phyloP scores from a whole-genome alignment of 2,888 invertebrate species.

The Metopia argyrocephala region DNA sequence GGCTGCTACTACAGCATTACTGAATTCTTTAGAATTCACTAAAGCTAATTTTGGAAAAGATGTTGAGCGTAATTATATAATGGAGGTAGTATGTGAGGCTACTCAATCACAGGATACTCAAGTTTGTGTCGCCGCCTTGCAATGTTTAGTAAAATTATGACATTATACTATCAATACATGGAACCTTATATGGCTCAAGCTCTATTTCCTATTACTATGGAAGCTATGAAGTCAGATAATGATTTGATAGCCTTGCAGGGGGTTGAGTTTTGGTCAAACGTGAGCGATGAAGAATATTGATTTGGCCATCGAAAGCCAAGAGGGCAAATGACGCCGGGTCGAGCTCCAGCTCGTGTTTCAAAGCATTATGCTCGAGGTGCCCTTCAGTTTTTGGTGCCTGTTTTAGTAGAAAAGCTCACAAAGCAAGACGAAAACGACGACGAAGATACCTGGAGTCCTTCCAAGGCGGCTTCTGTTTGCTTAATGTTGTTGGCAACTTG shows the following conservation, averaged over 20 bases:
- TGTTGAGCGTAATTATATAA: slow-evolving; percentile 98
- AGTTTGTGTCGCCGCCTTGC: slow-evolving; percentile 97
- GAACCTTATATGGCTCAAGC: slow-evolving; percentile 99
- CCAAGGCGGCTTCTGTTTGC: slow-evolving; percentile 99
- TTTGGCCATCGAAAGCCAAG: slow-evolving; percentile 94
- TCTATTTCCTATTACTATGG: slow-evolving; percentile 97
- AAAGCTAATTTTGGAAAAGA: slow-evolving; percentile 99
- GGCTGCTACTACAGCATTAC: slow-evolving; percentile 97
- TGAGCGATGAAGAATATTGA: slow-evolving; percentile 99
- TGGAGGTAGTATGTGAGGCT: slow-evolving; percentile 99
- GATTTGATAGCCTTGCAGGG: slow-evolving; percentile 98
- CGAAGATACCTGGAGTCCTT: slow-evolving; percentile 99
- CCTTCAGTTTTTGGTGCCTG: slow-evolving; percentile 94
- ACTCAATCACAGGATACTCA: slow-evolving; percentile 95
- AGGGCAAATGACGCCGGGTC: slow-evolving; percentile 95
- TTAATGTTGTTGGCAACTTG: slow-evolving; percentile 98
- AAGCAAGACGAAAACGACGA: slow-evolving; percentile 98
- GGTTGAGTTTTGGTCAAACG: slow-evolving; percentile 99
- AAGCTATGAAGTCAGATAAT: slow-evolving; percentile 98
- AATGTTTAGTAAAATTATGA: slow-evolving; percentile 98
- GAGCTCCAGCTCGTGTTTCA: slow-evolving; percentile 95
- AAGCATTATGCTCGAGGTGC: slow-evolving; percentile 99
- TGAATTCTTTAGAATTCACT: slow-evolving; percentile 99
- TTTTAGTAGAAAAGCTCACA: slow-evolving; percentile 94
- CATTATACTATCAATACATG: slow-evolving; percentile 99